Conservation (phyloP, 2,888 invertebrate species). For the Smittia aterrima region DNA sequence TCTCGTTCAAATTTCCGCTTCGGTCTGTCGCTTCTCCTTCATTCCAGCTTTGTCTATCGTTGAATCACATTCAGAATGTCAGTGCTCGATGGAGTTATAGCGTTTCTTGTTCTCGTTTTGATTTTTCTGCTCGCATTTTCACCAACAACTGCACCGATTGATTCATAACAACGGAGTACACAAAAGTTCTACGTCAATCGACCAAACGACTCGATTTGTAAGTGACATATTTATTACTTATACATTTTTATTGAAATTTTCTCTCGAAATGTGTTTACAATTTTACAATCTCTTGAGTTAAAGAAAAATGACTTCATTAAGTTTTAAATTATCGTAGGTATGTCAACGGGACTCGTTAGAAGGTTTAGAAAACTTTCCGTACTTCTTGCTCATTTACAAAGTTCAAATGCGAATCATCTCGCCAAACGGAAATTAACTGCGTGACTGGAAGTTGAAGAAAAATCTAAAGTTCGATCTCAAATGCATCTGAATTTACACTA, state of each 20-base stretch:
- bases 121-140: constrained; percentile 32
- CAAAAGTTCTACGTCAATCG: not conserved
- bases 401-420: no score
- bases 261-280: not conserved
- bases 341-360: not conserved
- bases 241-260: constrained; percentile 24
- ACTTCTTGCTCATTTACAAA: no score
- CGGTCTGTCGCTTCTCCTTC: not conserved
- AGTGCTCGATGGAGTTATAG: constrained; percentile 8
- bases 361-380: not conserved
- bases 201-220: not conserved
- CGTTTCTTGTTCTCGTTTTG: constrained; percentile 7
- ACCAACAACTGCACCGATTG: constrained; percentile 15
- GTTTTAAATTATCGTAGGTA: constrained; percentile 7
- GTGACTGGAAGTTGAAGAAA: no score
- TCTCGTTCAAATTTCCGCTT: not conserved
- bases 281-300: not conserved
- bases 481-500: no score
- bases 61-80: not conserved
- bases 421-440: no score
- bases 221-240: constrained; percentile 32
- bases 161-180: not conserved
- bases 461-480: no score
- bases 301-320: not conserved
- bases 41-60: not conserved